Evolutionary conservation across 2,888 invertebrate genomes (phyloP).

Genomic region (Rhaphigaster nebulosa): DNA sequence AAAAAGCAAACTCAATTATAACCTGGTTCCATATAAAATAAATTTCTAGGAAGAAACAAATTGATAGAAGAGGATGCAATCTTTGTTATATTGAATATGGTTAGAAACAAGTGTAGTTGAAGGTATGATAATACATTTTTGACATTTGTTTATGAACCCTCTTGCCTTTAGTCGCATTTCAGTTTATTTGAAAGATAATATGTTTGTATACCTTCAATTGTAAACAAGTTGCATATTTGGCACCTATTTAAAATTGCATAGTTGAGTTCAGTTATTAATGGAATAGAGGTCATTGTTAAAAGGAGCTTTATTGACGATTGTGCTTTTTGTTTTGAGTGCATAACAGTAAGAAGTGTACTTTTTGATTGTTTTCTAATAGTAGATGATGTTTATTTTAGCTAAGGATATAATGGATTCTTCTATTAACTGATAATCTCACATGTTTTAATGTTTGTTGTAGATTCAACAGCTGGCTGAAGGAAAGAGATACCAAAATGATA

Average conservation of each 20-base stretch:
- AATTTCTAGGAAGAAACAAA: background rate
- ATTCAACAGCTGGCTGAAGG: constrained; percentile 47
- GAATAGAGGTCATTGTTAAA: constrained; percentile 60
- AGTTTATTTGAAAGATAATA: constrained; percentile 5
- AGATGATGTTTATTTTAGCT: background rate
- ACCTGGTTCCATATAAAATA: background rate
- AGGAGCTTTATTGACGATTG: constrained; percentile 34
- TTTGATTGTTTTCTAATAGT: background rate
- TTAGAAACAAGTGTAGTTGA: constrained; percentile 41
- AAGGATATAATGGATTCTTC: background rate
- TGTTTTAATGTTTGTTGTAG: constrained; percentile 57
- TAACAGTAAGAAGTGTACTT: background rate
- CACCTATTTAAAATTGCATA: constrained; percentile 49
- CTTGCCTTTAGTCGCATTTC: background rate
- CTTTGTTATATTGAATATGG: background rate
- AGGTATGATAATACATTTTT: constrained; percentile 42
- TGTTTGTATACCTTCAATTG: background rate
- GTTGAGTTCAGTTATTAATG: constrained; percentile 59
- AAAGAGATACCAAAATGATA: constrained; percentile 51
- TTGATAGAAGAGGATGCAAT: constrained; percentile 15
- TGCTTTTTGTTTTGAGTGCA: background rate
- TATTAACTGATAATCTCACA: constrained; percentile 21
- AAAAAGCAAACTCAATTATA: constrained; percentile 22
- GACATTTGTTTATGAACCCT: constrained; percentile 12
- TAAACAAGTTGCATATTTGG: constrained; percentile 47